phyloP scores from a whole-genome alignment of 2,888 invertebrate genomes.

The Sphaerophoria rueppellii region DNA sequence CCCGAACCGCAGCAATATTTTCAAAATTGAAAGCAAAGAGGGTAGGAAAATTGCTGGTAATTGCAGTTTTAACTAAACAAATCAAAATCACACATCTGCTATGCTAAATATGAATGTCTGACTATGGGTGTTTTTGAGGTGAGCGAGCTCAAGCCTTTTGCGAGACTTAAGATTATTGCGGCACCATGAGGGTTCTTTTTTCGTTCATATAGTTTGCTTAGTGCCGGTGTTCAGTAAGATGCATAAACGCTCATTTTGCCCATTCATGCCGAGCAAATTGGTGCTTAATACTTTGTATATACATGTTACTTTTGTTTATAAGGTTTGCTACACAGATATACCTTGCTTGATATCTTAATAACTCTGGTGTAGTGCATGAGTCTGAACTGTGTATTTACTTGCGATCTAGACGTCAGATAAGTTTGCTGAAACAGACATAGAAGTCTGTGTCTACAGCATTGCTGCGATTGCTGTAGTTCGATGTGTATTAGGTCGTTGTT shows the following conservation, averaged over 20 bases:
- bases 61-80: conserved; percentile 73
- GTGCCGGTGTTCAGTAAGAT: background rate
- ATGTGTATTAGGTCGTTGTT: background rate
- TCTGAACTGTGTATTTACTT: conserved; percentile 43
- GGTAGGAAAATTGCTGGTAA: conserved; percentile 66
- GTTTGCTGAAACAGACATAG: conserved; percentile 17
- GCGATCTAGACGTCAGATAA: conserved; percentile 56
- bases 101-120: conserved; percentile 22
- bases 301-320: background rate
- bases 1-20: conserved; percentile 63
- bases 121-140: conserved; percentile 57
- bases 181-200: conserved; percentile 49
- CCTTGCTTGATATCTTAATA: conserved; percentile 27
- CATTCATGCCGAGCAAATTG: conserved; percentile 68
- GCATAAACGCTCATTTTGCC: conserved; percentile 37
- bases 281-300: conserved; percentile 43
- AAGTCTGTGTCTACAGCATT: conserved; percentile 20
- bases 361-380: background rate
- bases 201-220: background rate
- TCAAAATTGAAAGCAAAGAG: conserved; percentile 22
- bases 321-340: background rate
- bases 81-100: conserved; percentile 73
- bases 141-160: conserved; percentile 48
- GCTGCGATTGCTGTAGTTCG: conserved; percentile 39
- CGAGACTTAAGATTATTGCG: conserved; percentile 43